Evolutionary conservation across 1,140 invertebrate species (phyloP), one percentile per base, ranked within the genome.

Genomic region (Pinna nobilis): DNA sequence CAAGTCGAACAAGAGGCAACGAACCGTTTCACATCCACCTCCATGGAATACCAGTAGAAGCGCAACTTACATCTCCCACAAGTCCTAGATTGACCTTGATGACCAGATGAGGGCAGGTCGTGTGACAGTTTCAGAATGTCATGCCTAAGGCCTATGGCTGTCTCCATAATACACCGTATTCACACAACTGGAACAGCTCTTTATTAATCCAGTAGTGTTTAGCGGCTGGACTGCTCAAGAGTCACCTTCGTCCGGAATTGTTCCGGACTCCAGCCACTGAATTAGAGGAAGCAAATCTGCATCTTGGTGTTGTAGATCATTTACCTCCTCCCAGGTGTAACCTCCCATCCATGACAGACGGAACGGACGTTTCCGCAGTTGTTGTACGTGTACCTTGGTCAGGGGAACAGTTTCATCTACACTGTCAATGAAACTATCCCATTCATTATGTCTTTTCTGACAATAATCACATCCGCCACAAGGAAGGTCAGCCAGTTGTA

Each of bases 401-500:
- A 1, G 59, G 37, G 11, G 47, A 28, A 3, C 28, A n/a, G n/a
- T n/a, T n/a, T n/a, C 51, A 30, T 68, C 32, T 11, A 57, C 65
- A 44, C 55, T 55, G 28, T 57, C 44, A 15, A 44, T 15, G 6
- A 57, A 68, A 44, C 57, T 39, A 30, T 68, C 33, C 51, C 65
- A 68, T 44, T 57, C 23, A n/a, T 57, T 53, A 57, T 68, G 65
- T 32, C 57, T 28, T 33, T 39, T 44, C 15, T 33, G 25, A 69
- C 66, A 69, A 49, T 69, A n/a, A 59, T 69, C 60, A 59, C 66
- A 69, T 35, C 66, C 66, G 3, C 66, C 55, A 35, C 66, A 69
- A 15, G 66, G 55, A 33, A 69, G 53, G 28, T 25, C 47, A 44
- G 35, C 41, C 6, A 41, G 53, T 41, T 28, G 37, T 7, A 59